Evolutionary conservation across 2,113 vertebrate species (phyloP), one percentile per base, ranked within the genome.

Genomic region (Camelus dromedarius): DNA sequence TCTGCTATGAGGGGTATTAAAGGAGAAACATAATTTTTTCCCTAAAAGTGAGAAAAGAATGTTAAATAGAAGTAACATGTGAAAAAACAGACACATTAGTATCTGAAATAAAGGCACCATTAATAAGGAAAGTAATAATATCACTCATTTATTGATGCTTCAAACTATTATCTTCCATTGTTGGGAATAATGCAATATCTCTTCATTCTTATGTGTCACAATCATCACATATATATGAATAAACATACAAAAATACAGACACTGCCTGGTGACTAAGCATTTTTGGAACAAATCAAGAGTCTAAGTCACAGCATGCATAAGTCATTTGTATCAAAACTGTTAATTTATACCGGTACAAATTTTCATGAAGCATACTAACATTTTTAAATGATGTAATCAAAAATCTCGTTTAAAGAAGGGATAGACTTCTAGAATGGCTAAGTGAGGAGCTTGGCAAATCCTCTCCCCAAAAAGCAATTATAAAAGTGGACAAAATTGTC

Each of bases 291-390:
- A 97, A 95, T 58, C n/a, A 64, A 84, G 24, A 90, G 16, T 76
- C 58, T 69, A 91, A 4, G 2, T 80, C 54, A 93, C 58, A 87
- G n/a, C 70, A 85, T n/a, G 91, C 46, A 69, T 95, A 81, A 97
- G 96, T 73, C 72, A n/a, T 58, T 97, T 70, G 76, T 19, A 85
- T 95, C 96, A 93, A 94, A 26, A 30, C 84, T 83, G 77, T 79
- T 96, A 7, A 14, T 66, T 79, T 94, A 90, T 92, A 76, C 54
- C 89, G 82, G 95, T 89, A 95, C 28, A 83, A 18, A 14, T 67
- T 93, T 97, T 96, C 89, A 92, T 96, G 91, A 87, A 77, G 93
- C 83, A 80, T 95, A 97, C 85, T 93, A 97, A 96, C 22, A 96
- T 80, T 81, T 89, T 91, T 96, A 92, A 97, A 97, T 83, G 64